A percentile compares a stretch with the other conserved stretches of the same genome.
phyloP scores from a whole-genome alignment of 2,888 invertebrate species.

The Heterodera filipjevi region DNA sequence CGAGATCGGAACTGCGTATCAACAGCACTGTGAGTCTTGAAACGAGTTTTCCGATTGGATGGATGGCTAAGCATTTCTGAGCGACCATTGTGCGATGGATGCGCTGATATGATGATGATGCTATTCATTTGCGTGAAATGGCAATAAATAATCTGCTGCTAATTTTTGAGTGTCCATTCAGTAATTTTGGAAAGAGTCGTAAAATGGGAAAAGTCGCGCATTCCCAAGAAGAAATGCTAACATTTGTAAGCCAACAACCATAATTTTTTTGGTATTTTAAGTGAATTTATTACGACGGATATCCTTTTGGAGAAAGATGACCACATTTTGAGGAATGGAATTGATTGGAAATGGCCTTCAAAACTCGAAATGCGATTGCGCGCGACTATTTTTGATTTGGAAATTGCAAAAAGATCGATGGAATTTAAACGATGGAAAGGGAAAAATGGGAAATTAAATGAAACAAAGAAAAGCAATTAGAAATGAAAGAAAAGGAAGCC shows the following conservation, averaged over 20 bases:
- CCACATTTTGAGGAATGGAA: not conserved
- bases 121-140: not conserved
- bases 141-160: not conserved
- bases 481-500: not conserved
- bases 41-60: not conserved
- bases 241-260: too few relatives aligned
- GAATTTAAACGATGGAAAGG: not conserved
- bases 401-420: not conserved
- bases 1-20: not conserved
- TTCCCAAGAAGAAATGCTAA: too few relatives aligned
- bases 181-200: not conserved
- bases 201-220: too few relatives aligned
- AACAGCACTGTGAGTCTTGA: not conserved
- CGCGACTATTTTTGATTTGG: not conserved
- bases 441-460: not conserved
- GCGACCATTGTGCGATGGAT: not conserved
- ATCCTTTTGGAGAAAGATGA: not conserved
- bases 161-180: not conserved
- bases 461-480: not conserved
- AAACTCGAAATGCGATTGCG: slow-evolving; percentile 3
- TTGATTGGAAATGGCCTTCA: not conserved
- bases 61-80: not conserved
- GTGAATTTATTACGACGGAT: not conserved
- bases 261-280: not conserved
- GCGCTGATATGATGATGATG: not conserved